Conservation (phyloP, 2,113 vertebrate genomes). For the Prionailurus viverrinus region DNA sequence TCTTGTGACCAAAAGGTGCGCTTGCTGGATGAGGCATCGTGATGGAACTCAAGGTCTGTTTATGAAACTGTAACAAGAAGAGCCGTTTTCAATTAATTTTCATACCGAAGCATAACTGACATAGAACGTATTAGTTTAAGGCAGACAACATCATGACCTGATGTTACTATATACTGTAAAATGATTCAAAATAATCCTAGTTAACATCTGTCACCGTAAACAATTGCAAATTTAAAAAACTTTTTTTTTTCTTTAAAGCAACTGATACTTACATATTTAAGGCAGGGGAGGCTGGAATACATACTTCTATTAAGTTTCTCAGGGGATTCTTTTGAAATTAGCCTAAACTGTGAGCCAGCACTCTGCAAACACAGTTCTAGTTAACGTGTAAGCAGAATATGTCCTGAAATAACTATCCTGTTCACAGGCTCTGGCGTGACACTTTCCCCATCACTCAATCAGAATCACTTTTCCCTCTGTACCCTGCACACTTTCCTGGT, state of each 20-base stretch:
- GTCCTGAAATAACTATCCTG: background rate
- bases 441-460: background rate
- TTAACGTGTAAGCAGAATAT: background rate
- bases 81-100: background rate
- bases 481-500: background rate
- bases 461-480: background rate
- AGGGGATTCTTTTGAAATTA: background rate
- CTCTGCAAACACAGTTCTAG: background rate
- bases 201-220: background rate
- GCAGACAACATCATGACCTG: background rate
- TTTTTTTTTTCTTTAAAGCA: background rate
- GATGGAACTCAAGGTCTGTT: constrained; percentile 95
- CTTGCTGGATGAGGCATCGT: constrained; percentile 97
- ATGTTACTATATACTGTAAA: background rate
- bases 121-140: background rate
- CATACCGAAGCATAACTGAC: background rate
- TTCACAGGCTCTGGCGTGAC: background rate
- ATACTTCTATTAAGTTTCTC: background rate
- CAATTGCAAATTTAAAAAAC: background rate
- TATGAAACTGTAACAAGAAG: constrained; percentile 93
- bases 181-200: background rate
- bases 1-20: constrained; percentile 97
- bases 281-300: background rate
- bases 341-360: background rate
- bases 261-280: background rate